Percentiles rank a stretch among this genome's conserved stretches.
phyloP scores from a whole-genome alignment of 37 sponge, comb jelly and placozoan species.

The Crambe crambe region DNA sequence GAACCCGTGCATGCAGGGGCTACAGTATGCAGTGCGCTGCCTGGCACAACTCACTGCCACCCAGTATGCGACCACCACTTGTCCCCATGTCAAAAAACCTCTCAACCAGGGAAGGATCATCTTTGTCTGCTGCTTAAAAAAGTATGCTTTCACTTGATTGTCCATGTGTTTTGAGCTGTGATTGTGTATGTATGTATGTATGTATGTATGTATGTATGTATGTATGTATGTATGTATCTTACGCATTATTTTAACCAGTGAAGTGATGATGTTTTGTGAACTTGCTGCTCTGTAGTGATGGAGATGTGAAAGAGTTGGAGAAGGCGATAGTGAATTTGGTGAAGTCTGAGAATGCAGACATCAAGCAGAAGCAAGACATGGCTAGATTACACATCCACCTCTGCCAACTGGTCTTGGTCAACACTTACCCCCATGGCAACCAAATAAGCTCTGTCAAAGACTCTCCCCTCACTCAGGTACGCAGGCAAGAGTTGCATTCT shows the following conservation, averaged over 20 bases:
- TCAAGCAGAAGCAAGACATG: slow-evolving; percentile 56
- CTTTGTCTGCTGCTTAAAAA: slow-evolving; percentile 53
- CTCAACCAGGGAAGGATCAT: slow-evolving; percentile 70
- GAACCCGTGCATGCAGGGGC: slow-evolving; percentile 46
- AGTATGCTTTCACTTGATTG: slow-evolving; percentile 12
- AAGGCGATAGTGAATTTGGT: slow-evolving; percentile 43
- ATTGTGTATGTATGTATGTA: not conserved
- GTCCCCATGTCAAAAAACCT: not conserved
- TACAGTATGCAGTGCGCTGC: slow-evolving; percentile 68
- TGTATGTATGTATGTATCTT: not conserved
- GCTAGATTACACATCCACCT: slow-evolving; percentile 63
- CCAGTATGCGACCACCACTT: slow-evolving; percentile 64
- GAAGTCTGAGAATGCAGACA: slow-evolving; percentile 59
- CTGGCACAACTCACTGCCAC: slow-evolving; percentile 81
- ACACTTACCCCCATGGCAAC: slow-evolving; percentile 18
- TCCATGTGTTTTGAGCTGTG: not conserved
- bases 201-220: not conserved
- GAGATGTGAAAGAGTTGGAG: slow-evolving; percentile 62
- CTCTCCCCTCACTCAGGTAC: slow-evolving; percentile 53
- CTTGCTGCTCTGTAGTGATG: no score
- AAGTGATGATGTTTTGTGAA: no score
- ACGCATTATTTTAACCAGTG: no score
- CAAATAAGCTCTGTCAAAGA: slow-evolving; percentile 31
- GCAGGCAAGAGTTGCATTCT: not conserved
- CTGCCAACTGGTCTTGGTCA: slow-evolving; percentile 70